phyloP scores from a whole-genome alignment of 2,888 invertebrate species.

The Cinara cedri region DNA sequence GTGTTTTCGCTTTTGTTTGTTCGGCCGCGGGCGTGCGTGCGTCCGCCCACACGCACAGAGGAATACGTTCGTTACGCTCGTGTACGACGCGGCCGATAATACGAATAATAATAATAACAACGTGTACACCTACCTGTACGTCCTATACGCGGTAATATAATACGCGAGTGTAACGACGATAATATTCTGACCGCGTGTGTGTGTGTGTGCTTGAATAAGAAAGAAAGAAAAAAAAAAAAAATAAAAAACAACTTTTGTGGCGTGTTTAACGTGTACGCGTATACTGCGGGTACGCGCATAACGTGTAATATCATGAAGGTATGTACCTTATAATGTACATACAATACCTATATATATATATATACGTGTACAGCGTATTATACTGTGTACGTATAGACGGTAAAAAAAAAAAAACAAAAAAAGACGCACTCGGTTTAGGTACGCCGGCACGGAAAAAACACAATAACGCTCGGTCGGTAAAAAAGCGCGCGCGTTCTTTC shows the following conservation, averaged over 20 bases:
- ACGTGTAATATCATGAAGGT: too few species aligned
- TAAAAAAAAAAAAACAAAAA: neutral
- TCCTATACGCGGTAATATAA: too few species aligned
- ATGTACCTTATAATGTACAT: too few species aligned
- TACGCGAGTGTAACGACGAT: too few species aligned
- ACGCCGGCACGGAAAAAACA: neutral
- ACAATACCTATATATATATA: too few species aligned
- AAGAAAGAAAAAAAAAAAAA: neutral
- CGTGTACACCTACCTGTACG: too few species aligned
- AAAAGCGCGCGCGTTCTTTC: too few species aligned
- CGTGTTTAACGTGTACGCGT: neutral
- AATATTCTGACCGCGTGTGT: neutral
- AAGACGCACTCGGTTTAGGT: neutral
- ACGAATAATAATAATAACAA: too few species aligned
- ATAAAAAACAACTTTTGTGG: neutral
- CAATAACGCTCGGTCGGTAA: neutral
- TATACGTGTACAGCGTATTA: too few species aligned
- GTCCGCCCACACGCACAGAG: neutral
- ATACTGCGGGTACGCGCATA: too few species aligned
- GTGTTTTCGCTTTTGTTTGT: slow-evolving; percentile 28
- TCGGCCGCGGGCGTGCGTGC: neutral
- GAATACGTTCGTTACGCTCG: neutral
- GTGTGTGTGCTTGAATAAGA: neutral
- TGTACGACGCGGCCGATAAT: neutral
- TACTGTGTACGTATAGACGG: too few species aligned